Conservation (phyloP, 2,113 vertebrate species). For the Saguinus midas region DNA sequence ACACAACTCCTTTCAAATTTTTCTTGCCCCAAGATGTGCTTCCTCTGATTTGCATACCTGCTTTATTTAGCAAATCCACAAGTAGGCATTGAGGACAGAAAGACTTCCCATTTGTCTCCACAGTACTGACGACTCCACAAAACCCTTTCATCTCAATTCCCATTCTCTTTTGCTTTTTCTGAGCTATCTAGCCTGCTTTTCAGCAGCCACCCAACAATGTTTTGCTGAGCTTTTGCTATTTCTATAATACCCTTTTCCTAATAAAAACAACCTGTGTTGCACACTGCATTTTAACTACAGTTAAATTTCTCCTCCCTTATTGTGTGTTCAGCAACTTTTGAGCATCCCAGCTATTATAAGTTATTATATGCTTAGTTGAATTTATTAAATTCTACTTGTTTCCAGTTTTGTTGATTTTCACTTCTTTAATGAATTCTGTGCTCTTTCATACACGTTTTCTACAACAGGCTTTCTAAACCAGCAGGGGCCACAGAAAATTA, state of each 20-base stretch:
- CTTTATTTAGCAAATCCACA: conserved; percentile 26
- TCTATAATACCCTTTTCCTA: conserved; percentile 4
- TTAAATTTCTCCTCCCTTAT: neutral
- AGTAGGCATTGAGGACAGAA: neutral
- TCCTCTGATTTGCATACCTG: neutral
- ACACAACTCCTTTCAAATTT: conserved; percentile 20
- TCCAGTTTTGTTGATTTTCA: conserved; percentile 51
- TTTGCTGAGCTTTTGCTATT: conserved; percentile 5
- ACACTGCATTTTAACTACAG: conserved; percentile 29
- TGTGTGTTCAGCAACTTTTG: conserved; percentile 35
- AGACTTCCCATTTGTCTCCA: neutral
- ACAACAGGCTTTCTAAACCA: neutral
- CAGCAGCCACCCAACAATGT: neutral
- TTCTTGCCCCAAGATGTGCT: neutral
- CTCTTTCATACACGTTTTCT: neutral
- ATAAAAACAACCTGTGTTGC: conserved; percentile 33
- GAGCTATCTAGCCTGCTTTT: neutral
- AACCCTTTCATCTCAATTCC: neutral
- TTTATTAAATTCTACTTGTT: conserved; percentile 58
- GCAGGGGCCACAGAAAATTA: neutral
- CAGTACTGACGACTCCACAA: neutral
- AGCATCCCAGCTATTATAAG: conserved; percentile 24
- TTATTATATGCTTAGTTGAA: conserved; percentile 65
- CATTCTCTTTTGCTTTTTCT: neutral
- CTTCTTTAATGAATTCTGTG: neutral